Evolutionary conservation across 2,113 vertebrate species (phyloP), one percentile per base, ranked within the genome.

Genomic region (Lepisosteus oculatus): DNA sequence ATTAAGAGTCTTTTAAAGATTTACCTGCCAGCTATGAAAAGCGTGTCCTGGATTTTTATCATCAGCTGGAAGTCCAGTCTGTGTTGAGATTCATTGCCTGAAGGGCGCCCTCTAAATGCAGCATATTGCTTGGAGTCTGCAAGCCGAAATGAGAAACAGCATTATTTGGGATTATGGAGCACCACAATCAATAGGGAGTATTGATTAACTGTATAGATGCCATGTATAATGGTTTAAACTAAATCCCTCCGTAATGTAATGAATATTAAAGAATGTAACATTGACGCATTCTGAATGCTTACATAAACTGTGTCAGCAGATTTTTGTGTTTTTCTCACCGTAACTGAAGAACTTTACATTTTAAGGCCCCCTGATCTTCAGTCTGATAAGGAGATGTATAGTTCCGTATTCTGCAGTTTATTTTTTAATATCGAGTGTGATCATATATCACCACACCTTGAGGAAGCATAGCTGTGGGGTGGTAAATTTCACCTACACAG

Each of bases 51-150:
- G 90, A 99, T 99, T 92, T 95, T 96, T 88, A 96, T 77, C 97
- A 99, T 99, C 87, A 99, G 94, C 93, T 99, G 97, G 93, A 98
- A 99, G 94, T 98, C 97, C 86, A 99, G 94, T 88, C 95, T 93
- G 83, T 98, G 97, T 83, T 97, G 95, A 67, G 97, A 98, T 89
- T 99, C 97, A 77, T 99, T 99, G 86, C 93, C 96, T 90, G 94
- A 97, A 90, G 94, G 94, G 85, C 95, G 90, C 92, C 97, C 97
- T 93, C 95, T 95, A 92, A 99, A 99, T 86, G 96, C 95, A 69
- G 97, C 97, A 93, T 98, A 98, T 93, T 96, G 92, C 88, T 89
- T 93, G 78, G 96, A 92, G 95, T 95, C 97, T 99, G 92, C 86
- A 87, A 89, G 86, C 84, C 84, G 84, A 93, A 91, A 87, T 84